Evolutionary conservation across 2,888 invertebrate genomes (phyloP).

Genomic region (Sphecodes monilicornis): DNA sequence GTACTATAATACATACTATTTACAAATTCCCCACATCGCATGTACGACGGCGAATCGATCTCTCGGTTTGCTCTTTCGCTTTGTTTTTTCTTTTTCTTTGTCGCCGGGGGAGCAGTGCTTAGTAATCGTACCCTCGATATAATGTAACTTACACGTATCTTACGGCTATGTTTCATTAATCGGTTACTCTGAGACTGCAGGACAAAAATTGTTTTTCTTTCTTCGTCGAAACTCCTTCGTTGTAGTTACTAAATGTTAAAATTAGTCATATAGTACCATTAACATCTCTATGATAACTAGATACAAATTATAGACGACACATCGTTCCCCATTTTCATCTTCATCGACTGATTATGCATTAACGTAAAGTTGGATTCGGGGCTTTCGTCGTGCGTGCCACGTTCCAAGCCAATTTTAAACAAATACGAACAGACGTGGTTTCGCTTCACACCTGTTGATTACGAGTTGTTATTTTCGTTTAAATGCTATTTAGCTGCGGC

Average conservation of each 20-base stretch:
- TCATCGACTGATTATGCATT: not conserved
- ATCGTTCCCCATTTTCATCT: not conserved
- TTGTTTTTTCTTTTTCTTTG: not conserved
- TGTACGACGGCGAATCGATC: conserved; percentile 36
- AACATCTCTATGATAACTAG: conserved; percentile 26
- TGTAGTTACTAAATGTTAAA: conserved; percentile 48
- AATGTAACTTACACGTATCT: conserved; percentile 64
- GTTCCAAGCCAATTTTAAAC: conserved; percentile 7
- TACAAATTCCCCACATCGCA: conserved; percentile 71
- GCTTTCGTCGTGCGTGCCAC: not conserved
- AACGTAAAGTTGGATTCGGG: conserved; percentile 7
- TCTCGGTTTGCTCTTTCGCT: not conserved
- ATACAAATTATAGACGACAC: conserved; percentile 39
- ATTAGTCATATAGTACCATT: conserved; percentile 19
- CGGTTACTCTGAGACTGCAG: conserved; percentile 65
- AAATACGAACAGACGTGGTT: not conserved
- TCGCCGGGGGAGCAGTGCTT: conserved; percentile 44
- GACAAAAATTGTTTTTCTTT: conserved; percentile 56
- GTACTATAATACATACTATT: conserved; percentile 81
- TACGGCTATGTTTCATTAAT: conserved; percentile 61
- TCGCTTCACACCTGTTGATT: not conserved
- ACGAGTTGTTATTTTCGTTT: not conserved
- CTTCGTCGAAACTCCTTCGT: conserved; percentile 57
- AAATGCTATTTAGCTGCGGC: not conserved
- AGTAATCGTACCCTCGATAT: conserved; percentile 46